phyloP scores from a whole-genome alignment of 2,113 vertebrate genomes.

The Sylvietta virens region DNA sequence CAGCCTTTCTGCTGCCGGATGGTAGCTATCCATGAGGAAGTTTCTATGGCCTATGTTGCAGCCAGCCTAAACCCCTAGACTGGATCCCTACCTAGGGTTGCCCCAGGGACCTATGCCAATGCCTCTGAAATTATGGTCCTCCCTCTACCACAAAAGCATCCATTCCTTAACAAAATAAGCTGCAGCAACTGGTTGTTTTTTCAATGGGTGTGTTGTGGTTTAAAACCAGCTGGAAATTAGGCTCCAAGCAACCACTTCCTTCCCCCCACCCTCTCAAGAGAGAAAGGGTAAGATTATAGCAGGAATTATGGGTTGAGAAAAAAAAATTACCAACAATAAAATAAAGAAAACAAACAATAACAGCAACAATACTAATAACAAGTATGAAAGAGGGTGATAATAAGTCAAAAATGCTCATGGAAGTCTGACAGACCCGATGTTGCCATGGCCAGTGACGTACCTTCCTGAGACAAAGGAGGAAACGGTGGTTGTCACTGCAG shows the following conservation, averaged over 20 bases:
- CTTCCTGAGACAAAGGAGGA: not conserved
- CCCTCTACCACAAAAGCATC: not conserved
- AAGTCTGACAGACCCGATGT: accelerated
- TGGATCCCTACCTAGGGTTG: not conserved
- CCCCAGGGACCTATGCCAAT: not conserved
- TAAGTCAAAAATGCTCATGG: not conserved
- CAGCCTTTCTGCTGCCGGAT: not conserved
- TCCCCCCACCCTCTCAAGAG: not conserved
- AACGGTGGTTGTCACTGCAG: no score
- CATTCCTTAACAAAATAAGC: not conserved
- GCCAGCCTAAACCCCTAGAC: not conserved
- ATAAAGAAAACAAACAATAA: not conserved
- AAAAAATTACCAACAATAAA: not conserved
- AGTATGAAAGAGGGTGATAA: not conserved
- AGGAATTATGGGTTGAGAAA: not conserved
- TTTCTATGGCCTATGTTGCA: not conserved
- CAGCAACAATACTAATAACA: not conserved
- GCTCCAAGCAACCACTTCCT: not conserved
- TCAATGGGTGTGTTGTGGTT: not conserved
- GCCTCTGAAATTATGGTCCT: not conserved
- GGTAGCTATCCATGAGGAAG: not conserved
- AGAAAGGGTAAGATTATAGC: not conserved
- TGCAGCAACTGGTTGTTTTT: not conserved
- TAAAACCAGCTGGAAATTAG: not conserved
- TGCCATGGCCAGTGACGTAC: accelerated